Evolutionary conservation across 2,113 vertebrate genomes (phyloP).

Genomic region (Syngnathus typhle): DNA sequence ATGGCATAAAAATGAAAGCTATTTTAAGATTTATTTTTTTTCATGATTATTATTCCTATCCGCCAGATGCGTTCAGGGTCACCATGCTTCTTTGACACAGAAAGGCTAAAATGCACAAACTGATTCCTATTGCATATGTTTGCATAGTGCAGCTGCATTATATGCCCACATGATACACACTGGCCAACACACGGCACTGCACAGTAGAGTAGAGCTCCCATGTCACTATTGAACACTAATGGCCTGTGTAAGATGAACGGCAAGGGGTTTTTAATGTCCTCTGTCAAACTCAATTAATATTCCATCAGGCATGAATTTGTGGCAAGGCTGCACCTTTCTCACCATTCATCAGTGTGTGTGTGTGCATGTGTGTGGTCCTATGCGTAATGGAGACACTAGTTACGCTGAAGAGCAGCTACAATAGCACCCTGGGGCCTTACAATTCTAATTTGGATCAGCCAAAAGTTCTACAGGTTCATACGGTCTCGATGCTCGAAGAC

Average conservation of each 20-base stretch:
- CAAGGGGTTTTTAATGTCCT: constrained; percentile 59
- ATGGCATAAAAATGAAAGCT: constrained; percentile 40
- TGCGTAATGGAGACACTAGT: neutral
- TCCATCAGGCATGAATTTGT: constrained; percentile 62
- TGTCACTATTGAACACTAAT: constrained; percentile 61
- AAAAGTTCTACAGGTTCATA: neutral
- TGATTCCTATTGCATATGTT: neutral
- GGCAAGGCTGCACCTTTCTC: constrained; percentile 43
- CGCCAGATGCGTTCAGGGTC: constrained; percentile 30
- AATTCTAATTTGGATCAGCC: neutral
- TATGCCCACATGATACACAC: constrained; percentile 2
- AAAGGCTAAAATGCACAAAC: constrained; percentile 6
- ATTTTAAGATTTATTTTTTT: constrained; percentile 30
- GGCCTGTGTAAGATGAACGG: constrained; percentile 58
- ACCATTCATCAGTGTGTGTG: constrained; percentile 27
- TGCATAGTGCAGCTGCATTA: constrained; percentile 9
- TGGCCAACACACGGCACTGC: neutral
- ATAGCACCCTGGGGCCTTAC: neutral
- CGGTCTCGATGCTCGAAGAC: no score
- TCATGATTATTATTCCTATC: constrained; percentile 26
- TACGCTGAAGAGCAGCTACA: constrained; percentile 10
- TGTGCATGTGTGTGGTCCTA: constrained; percentile 8
- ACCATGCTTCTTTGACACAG: constrained; percentile 43
- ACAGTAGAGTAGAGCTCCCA: constrained; percentile 40
- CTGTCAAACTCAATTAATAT: constrained; percentile 68